Percentiles rank a stretch among this genome's conserved stretches.
phyloP scores from a whole-genome alignment of 2,797 vertebrate genomes.

The Miichthys miiuy region DNA sequence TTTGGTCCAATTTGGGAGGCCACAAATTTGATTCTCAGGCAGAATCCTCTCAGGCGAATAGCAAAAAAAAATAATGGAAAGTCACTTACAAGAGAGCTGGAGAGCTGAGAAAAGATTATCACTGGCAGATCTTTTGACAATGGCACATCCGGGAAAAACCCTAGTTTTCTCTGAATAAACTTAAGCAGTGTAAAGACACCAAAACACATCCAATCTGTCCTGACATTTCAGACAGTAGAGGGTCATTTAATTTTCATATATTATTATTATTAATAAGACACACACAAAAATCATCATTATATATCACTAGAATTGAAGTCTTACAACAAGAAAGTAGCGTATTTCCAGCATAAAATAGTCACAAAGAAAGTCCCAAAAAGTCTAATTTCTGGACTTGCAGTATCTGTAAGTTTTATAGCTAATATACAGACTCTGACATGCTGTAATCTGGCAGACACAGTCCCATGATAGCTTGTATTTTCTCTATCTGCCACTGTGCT shows the following conservation, averaged over 20 bases:
- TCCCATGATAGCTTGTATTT: constrained; percentile 49
- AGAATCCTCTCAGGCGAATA: constrained; percentile 40
- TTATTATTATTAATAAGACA: constrained; percentile 4
- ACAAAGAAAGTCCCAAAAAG: constrained; percentile 15
- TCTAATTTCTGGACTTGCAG: constrained; percentile 46
- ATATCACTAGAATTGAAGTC: neutral
- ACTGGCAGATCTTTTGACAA: constrained; percentile 29
- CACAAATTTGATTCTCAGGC: constrained; percentile 54
- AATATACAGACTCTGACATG: constrained; percentile 47
- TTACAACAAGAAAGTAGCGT: neutral
- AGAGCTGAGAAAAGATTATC: constrained; percentile 1
- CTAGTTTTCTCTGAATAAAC: neutral
- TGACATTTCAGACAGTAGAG: neutral
- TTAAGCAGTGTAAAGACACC: neutral
- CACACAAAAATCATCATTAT: constrained; percentile 6
- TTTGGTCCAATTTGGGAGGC: constrained; percentile 59
- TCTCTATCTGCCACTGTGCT: constrained; percentile 36
- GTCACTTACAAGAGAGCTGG: constrained; percentile 2
- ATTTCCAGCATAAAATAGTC: neutral
- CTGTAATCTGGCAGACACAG: constrained; percentile 51
- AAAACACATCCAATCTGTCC: constrained; percentile 1
- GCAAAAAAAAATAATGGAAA: constrained; percentile 30
- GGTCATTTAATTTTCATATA: constrained; percentile 14
- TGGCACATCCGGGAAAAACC: neutral
- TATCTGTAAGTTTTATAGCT: constrained; percentile 40